Evolutionary conservation across 2,888 invertebrate genomes (phyloP).

Genomic region (Cyclophora punctaria): DNA sequence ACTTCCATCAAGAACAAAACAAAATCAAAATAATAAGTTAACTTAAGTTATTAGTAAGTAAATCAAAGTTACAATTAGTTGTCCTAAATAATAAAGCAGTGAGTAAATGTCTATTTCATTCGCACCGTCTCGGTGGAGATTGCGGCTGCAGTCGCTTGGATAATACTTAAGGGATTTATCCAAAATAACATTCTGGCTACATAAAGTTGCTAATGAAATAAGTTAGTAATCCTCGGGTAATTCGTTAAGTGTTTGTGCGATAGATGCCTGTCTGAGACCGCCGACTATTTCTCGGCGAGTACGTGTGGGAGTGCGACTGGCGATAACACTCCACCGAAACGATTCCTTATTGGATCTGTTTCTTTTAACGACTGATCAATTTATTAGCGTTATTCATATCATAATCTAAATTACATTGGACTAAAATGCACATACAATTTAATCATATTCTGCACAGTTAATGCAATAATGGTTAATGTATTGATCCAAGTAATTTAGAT

Average conservation of each 20-base stretch:
- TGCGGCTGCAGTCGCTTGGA: conserved; percentile 45
- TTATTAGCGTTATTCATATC: no score
- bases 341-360: conserved; percentile 13
- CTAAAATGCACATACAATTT: no score
- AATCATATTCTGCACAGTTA: no score
- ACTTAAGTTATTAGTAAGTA: no score
- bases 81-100: background rate
- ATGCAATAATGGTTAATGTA: no score
- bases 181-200: conserved; percentile 54
- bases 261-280: conserved; percentile 41
- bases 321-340: conserved; percentile 21
- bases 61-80: no score
- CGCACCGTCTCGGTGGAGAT: conserved; percentile 24
- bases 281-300: conserved; percentile 27
- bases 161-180: conserved; percentile 54
- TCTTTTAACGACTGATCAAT: background rate
- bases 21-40: no score
- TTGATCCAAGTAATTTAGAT: no score
- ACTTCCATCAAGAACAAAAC: no score
- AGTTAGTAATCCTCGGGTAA: conserved; percentile 62
- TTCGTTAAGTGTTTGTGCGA: conserved; percentile 58
- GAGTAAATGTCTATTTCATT: conserved; percentile 1
- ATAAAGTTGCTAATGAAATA: conserved; percentile 65
- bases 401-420: no score
- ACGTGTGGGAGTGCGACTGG: conserved; percentile 14